phyloP scores from a whole-genome alignment of 2,797 vertebrate genomes.

The Oreochromis grahami region DNA sequence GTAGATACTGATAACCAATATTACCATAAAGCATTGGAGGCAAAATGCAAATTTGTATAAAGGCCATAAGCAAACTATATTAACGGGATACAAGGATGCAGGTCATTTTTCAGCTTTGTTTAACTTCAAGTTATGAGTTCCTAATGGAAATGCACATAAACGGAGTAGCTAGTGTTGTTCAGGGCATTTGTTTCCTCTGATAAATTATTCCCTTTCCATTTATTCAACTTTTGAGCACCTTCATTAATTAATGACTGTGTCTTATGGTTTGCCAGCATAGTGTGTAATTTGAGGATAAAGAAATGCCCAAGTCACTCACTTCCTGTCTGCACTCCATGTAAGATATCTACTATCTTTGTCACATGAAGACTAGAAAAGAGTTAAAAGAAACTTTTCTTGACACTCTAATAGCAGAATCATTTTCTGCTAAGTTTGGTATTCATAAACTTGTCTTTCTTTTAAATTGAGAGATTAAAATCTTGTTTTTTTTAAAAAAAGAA shows the following conservation, averaged over 20 bases:
- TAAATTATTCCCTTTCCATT: neutral
- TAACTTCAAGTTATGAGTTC: neutral
- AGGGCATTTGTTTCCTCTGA: neutral
- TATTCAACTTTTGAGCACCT: neutral
- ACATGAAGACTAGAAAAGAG: neutral
- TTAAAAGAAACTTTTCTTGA: neutral
- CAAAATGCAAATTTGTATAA: slow-evolving; percentile 14
- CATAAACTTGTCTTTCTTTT: neutral
- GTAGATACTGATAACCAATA: neutral
- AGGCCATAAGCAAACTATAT: slow-evolving; percentile 1
- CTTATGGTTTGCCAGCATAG: neutral
- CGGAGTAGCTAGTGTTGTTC: neutral
- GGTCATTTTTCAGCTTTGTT: neutral
- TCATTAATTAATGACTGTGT: neutral
- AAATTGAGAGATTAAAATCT: neutral
- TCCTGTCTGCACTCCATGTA: neutral
- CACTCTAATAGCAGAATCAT: neutral
- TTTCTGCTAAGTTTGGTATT: neutral
- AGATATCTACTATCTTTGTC: neutral
- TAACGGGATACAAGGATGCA: neutral
- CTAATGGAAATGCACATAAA: neutral
- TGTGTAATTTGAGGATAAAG: neutral
- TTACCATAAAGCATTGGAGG: neutral
- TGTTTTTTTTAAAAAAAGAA: neutral
- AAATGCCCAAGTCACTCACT: neutral